Conservation (phyloP, 2,797 vertebrate genomes). For the Lepidocolaptes lacrymiger region DNA sequence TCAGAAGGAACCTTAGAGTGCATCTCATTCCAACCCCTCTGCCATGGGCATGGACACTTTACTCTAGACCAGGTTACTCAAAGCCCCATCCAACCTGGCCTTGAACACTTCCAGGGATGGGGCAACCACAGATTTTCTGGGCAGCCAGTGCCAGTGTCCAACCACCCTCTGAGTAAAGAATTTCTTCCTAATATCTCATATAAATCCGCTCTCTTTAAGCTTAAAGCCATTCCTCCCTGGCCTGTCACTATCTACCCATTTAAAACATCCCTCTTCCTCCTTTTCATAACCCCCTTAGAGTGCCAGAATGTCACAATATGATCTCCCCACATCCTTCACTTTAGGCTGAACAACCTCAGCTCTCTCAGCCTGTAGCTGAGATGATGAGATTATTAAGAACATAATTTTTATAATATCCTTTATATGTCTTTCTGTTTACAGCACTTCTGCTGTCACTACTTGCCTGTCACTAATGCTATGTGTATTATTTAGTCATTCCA, state of each 20-base stretch:
- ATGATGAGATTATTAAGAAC: not conserved
- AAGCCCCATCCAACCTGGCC: fast-evolving
- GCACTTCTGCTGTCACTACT: not conserved
- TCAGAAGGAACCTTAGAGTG: not conserved
- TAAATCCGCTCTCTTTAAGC: not conserved
- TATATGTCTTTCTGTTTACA: not conserved
- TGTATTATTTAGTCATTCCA: not conserved
- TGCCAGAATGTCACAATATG: not conserved
- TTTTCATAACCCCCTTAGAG: not conserved
- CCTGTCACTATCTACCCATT: not conserved
- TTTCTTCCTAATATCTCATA: not conserved
- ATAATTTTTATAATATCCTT: not conserved
- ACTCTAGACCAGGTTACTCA: not conserved
- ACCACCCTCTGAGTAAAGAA: not conserved
- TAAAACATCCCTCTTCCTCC: not conserved
- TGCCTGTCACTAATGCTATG: fast-evolving
- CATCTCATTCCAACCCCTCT: not conserved
- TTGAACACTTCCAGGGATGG: not conserved
- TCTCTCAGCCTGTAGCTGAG: not conserved
- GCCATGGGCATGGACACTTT: not conserved
- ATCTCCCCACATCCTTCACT: not conserved
- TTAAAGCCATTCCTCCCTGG: not conserved
- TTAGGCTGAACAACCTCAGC: not conserved
- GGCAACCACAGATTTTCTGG: not conserved
- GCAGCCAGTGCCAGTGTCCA: not conserved